These are phyloP conservation scores for Clanis bilineata DNA, from an alignment of 2,888 invertebrate species.

Conservation along the genomic window DNA sequence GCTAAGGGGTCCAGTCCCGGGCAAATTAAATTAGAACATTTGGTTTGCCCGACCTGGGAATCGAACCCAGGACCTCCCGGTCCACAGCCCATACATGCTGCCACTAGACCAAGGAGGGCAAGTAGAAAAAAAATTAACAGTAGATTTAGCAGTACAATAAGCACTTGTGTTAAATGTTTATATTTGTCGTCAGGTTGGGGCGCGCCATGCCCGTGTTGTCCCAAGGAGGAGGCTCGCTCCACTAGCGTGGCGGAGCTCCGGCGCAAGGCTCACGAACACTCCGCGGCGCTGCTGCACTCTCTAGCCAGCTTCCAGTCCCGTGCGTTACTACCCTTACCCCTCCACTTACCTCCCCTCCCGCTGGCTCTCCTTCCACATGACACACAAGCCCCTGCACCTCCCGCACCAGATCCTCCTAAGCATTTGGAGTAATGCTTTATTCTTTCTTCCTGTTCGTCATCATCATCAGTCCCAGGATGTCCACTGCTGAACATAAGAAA, in stretches of 20 bases:
- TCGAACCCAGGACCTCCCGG: too few species aligned
- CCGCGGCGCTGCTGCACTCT: slow-evolving; percentile 91
- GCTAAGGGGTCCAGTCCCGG: too few species aligned
- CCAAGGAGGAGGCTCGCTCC: slow-evolving; percentile 88
- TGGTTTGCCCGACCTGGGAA: too few species aligned
- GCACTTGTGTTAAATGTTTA: too few species aligned
- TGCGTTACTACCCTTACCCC: slow-evolving; percentile 72
- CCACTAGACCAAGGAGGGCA: too few species aligned
- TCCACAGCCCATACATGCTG: too few species aligned
- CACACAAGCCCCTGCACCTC: slow-evolving; percentile 30
- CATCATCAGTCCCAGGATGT: too few species aligned
- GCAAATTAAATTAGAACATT: too few species aligned
- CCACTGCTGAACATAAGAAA: too few species aligned
- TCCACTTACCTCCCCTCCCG: slow-evolving; percentile 64
- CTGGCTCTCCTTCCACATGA: slow-evolving; percentile 55
- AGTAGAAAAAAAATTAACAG: too few species aligned
- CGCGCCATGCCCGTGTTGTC: slow-evolving; percentile 90
- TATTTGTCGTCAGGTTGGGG: slow-evolving; percentile 83
- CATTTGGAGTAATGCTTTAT: slow-evolving; percentile 52
- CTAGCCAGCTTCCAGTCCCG: slow-evolving; percentile 86
- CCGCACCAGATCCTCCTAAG: slow-evolving; percentile 53
- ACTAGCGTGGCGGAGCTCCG: slow-evolving; percentile 95
- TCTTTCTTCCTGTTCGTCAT: slow-evolving; percentile 21
- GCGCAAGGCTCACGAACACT: slow-evolving; percentile 96
- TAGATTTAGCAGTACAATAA: too few species aligned